Conservation (phyloP, 2,797 vertebrate genomes). For the Halcyon smyrnensis region DNA sequence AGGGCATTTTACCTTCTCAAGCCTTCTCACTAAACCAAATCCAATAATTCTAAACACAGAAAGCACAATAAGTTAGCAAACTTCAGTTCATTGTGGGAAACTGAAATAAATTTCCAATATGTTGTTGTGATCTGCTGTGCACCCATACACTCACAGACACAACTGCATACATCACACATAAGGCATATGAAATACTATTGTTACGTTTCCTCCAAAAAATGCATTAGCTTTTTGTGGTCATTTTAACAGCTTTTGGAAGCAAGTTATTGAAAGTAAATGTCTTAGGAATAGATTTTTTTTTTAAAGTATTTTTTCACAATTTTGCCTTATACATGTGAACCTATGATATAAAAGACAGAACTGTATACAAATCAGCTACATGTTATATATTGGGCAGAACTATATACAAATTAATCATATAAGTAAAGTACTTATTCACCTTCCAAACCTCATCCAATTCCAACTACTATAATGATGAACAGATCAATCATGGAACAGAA, state of each 20-base stretch:
- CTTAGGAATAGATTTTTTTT: too few relatives aligned
- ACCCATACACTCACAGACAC: accelerated
- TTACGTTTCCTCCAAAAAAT: neutral
- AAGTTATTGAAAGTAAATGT: neutral
- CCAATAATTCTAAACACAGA: neutral
- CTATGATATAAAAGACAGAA: neutral
- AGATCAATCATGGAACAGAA: neutral
- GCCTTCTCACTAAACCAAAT: neutral
- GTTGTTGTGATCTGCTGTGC: neutral
- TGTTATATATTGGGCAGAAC: neutral
- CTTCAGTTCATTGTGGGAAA: neutral
- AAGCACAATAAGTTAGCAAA: neutral
- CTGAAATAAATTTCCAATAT: neutral
- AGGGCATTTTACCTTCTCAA: neutral
- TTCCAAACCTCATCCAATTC: neutral
- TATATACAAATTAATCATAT: neutral
- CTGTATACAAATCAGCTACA: neutral
- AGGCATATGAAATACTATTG: neutral
- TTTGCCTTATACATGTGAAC: neutral
- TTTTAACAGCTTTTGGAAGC: neutral
- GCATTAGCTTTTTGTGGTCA: neutral
- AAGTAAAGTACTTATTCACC: neutral
- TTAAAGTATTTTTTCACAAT: neutral
- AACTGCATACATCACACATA: neutral
- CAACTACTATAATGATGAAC: neutral